These are phyloP conservation scores for Kuschelorhynchus macadamiae DNA, from an alignment of 2,888 invertebrate species.

Conservation along the genomic window DNA sequence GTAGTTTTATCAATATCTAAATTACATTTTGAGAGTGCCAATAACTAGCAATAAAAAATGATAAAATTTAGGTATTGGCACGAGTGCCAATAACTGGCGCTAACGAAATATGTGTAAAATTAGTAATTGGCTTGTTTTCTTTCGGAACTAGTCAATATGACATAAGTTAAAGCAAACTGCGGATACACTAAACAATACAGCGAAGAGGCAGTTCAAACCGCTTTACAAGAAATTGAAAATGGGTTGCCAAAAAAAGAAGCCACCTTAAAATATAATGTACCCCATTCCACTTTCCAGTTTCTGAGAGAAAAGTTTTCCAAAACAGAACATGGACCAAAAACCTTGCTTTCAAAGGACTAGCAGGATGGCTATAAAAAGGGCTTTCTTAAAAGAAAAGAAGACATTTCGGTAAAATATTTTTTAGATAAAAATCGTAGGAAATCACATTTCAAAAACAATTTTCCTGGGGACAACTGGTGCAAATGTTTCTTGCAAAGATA, in stretches of 20 bases:
- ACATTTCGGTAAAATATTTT: slow-evolving; percentile 50
- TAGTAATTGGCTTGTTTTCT: slow-evolving; percentile 12
- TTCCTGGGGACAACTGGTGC: slow-evolving; percentile 59
- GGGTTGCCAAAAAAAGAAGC: slow-evolving; percentile 18
- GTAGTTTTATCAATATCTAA: not conserved
- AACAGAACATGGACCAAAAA: slow-evolving; percentile 40
- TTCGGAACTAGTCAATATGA: slow-evolving; percentile 1
- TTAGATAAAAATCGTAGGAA: slow-evolving; percentile 50
- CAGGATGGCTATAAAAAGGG: slow-evolving; percentile 35
- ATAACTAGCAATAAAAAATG: not conserved
- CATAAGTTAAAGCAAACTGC: slow-evolving; percentile 10
- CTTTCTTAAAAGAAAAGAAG: slow-evolving; percentile 54
- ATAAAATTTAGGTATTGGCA: not conserved
- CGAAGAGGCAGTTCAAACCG: slow-evolving; percentile 24
- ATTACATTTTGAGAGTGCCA: not conserved
- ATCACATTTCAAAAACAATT: slow-evolving; percentile 51
- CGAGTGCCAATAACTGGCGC: slow-evolving; percentile 3
- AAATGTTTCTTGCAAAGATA: slow-evolving; percentile 56
- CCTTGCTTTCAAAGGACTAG: slow-evolving; percentile 23
- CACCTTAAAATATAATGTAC: slow-evolving; percentile 32
- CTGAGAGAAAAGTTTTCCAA: slow-evolving; percentile 41
- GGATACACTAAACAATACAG: slow-evolving; percentile 15
- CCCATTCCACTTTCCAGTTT: slow-evolving; percentile 44
- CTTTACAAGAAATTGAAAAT: slow-evolving; percentile 23
- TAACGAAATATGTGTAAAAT: not conserved